Conservation (phyloP, 1,140 invertebrate species). For the Nephila pilipes region DNA sequence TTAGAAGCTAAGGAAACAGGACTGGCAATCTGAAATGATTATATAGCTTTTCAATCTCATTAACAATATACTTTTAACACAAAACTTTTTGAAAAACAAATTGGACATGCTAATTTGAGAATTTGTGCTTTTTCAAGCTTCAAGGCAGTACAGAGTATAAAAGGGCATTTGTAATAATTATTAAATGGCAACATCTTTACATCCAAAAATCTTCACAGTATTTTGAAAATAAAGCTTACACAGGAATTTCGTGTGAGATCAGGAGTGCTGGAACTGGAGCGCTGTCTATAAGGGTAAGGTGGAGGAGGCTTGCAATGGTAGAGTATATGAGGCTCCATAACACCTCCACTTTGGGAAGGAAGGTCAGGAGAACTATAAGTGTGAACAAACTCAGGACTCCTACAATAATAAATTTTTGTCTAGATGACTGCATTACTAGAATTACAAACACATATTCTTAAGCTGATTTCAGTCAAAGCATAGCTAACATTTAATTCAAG, state of each 20-base stretch:
- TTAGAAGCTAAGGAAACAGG: not conserved
- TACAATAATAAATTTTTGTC: not conserved
- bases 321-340: slow-evolving; percentile 83
- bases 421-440: too few species aligned
- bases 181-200: too few species aligned
- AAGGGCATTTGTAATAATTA: too few species aligned
- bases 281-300: slow-evolving; percentile 88
- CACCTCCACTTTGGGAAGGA: slow-evolving; percentile 80
- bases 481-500: too few species aligned
- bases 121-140: too few species aligned
- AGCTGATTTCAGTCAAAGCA: too few species aligned
- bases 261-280: slow-evolving; percentile 90
- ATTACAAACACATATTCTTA: too few species aligned
- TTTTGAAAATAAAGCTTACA: slow-evolving; percentile 72
- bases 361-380: slow-evolving; percentile 6
- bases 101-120: too few species aligned
- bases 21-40: not conserved
- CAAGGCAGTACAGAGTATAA: too few species aligned
- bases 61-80: too few species aligned
- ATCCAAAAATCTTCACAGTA: too few species aligned
- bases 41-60: not conserved
- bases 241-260: slow-evolving; percentile 85
- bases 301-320: slow-evolving; percentile 87
- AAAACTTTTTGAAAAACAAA: too few species aligned
- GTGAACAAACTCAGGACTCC: slow-evolving; percentile 1